These are phyloP conservation scores for Oriolus oriolus DNA, from an alignment of 2,113 vertebrate genomes.

Conservation along the genomic window DNA sequence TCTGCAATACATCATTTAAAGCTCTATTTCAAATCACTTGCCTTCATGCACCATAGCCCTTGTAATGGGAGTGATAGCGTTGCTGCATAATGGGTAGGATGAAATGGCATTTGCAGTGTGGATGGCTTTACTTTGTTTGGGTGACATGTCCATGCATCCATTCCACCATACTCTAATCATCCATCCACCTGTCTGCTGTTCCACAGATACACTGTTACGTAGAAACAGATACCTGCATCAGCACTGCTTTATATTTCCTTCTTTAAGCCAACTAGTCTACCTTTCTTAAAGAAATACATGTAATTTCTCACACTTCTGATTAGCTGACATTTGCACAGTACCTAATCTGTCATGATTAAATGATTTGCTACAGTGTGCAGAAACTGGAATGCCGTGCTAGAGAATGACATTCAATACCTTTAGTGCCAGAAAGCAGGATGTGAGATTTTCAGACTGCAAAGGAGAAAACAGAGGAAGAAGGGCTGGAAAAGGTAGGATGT, in stretches of 20 bases:
- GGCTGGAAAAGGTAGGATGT: not conserved
- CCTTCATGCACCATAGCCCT: not conserved
- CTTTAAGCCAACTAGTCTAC: not conserved
- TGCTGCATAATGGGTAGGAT: not conserved
- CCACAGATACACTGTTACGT: fast-evolving
- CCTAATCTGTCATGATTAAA: not conserved
- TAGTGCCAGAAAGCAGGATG: not conserved
- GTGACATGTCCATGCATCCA: not conserved
- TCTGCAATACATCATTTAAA: not conserved
- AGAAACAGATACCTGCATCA: not conserved
- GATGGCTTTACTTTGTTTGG: not conserved
- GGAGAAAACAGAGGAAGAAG: not conserved
- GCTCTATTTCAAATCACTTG: not conserved
- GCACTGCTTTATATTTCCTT: not conserved
- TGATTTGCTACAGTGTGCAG: not conserved
- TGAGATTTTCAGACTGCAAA: not conserved
- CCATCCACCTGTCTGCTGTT: not conserved
- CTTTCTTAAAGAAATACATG: not conserved
- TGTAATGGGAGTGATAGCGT: not conserved
- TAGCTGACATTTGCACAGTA: not conserved
- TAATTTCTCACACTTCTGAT: not conserved
- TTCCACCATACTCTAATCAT: not conserved
- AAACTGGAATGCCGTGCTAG: not conserved
- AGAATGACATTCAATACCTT: not conserved
- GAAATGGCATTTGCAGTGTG: not conserved